These are phyloP conservation scores for Agelastica alni DNA, from an alignment of 2,888 invertebrate genomes.

Conservation along the genomic window DNA sequence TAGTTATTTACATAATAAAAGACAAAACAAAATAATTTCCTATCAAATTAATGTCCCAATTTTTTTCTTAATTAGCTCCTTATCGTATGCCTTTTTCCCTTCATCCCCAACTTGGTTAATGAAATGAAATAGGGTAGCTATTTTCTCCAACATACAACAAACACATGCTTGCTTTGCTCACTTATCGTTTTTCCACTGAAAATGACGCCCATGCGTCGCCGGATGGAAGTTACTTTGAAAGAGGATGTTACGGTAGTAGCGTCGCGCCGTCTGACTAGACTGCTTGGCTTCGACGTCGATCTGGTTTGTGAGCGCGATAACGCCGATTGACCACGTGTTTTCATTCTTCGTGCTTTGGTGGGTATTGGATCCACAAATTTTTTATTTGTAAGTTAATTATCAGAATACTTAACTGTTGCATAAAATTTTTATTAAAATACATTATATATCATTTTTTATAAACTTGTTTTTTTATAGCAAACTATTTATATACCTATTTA, in stretches of 20 bases:
- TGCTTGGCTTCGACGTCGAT: constrained; percentile 28
- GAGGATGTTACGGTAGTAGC: constrained; percentile 31
- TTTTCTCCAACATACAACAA: neutral
- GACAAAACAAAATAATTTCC: too few relatives aligned
- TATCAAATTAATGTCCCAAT: too few relatives aligned
- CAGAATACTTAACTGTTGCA: too few relatives aligned
- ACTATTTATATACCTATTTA: too few relatives aligned
- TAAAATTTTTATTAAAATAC: too few relatives aligned
- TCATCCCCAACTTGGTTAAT: constrained; percentile 1
- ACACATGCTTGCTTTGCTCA: constrained; percentile 12
- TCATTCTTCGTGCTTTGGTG: neutral
- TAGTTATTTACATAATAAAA: too few relatives aligned
- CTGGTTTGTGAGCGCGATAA: constrained; percentile 9
- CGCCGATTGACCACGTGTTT: constrained; percentile 27
- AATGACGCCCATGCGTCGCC: constrained; percentile 24
- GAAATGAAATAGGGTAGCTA: constrained; percentile 5
- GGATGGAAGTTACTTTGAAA: constrained; percentile 7
- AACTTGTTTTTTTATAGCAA: too few relatives aligned
- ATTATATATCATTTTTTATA: too few relatives aligned
- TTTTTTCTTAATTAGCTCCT: constrained; percentile 4
- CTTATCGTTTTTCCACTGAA: constrained; percentile 3
- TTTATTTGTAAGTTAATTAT: constrained; percentile 2
- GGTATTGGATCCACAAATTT: constrained; percentile 11
- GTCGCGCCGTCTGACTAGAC: constrained; percentile 37
- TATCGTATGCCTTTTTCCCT: neutral